Percentiles rank a stretch among this genome's conserved stretches.
Conservation (phyloP, 2,888 invertebrate species). For the Autographa pulchrina region DNA sequence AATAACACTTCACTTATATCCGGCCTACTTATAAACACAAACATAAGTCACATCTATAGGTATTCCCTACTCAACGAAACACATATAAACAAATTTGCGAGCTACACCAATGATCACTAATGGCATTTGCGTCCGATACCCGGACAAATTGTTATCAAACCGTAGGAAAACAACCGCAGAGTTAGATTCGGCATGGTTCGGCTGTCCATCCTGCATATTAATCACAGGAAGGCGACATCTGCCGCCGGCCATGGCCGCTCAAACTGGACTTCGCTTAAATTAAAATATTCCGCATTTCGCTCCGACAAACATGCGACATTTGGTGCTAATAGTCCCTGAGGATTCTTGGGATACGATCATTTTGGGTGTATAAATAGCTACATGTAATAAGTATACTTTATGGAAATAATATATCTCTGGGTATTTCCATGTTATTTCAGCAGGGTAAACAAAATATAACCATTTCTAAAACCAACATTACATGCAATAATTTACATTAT, state of each 20-base stretch:
- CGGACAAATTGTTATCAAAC: slow-evolving; percentile 54
- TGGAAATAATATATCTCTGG: neutral
- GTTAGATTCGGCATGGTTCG: slow-evolving; percentile 60
- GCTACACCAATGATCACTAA: slow-evolving; percentile 18
- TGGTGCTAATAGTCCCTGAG: slow-evolving; percentile 75
- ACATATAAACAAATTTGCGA: neutral
- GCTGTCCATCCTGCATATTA: slow-evolving; percentile 85
- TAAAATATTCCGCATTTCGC: slow-evolving; percentile 81
- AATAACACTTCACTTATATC: too few species aligned
- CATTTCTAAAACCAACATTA: too few species aligned
- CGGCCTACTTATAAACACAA: too few species aligned
- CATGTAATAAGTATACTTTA: slow-evolving; percentile 17
- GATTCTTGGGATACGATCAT: slow-evolving; percentile 59
- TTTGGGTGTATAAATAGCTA: too few species aligned
- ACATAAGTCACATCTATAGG: neutral
- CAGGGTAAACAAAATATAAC: too few species aligned
- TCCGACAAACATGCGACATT: slow-evolving; percentile 75
- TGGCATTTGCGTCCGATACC: slow-evolving; percentile 11
- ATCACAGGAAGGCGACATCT: slow-evolving; percentile 81
- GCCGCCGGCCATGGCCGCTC: slow-evolving; percentile 58
- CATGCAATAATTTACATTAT: too few species aligned
- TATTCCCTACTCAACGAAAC: neutral
- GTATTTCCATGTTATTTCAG: too few species aligned
- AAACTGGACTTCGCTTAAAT: slow-evolving; percentile 76
- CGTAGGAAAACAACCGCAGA: slow-evolving; percentile 71